These are phyloP conservation scores for Probaryconus sp. DNA, from an alignment of 1,140 invertebrate species.

Conservation along the genomic window DNA sequence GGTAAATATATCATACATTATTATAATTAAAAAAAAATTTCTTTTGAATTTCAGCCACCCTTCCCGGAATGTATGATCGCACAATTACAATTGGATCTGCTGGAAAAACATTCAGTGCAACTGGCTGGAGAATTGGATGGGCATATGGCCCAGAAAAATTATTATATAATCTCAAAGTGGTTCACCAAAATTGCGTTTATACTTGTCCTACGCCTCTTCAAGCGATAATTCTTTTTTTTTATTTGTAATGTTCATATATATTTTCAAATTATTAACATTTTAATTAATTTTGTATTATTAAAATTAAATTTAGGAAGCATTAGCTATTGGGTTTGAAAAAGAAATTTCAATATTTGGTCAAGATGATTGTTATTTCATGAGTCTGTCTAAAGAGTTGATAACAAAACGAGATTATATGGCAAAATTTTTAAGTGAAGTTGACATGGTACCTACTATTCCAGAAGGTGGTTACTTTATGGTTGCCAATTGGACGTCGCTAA, in stretches of 20 bases:
- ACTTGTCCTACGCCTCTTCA: slow-evolving; percentile 92
- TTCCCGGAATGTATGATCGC: slow-evolving; percentile 98
- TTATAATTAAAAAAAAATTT: no score
- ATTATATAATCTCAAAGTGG: slow-evolving; percentile 88
- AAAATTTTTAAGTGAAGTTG: slow-evolving; percentile 86
- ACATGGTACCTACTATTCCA: slow-evolving; percentile 94
- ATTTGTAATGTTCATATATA: slow-evolving; percentile 2
- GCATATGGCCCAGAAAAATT: slow-evolving; percentile 91
- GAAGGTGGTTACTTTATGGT: slow-evolving; percentile 98
- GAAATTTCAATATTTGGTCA: slow-evolving; percentile 86
- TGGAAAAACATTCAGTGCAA: slow-evolving; percentile 98
- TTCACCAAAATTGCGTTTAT: slow-evolving; percentile 97
- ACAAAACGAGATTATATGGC: slow-evolving; percentile 92
- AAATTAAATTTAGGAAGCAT: slow-evolving; percentile 85
- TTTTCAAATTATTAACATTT: not conserved
- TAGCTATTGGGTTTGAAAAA: slow-evolving; percentile 92
- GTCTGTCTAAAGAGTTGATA: slow-evolving; percentile 86
- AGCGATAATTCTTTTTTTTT: slow-evolving; percentile 70
- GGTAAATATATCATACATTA: slow-evolving; percentile 8
- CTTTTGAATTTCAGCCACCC: slow-evolving; percentile 82
- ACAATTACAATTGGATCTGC: slow-evolving; percentile 98
- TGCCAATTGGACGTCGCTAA: slow-evolving; percentile 91
- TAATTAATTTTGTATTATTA: slow-evolving; percentile 9
- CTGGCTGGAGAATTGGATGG: slow-evolving; percentile 99
- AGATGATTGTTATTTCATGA: slow-evolving; percentile 92